A percentile compares a stretch with the other conserved stretches of the same genome.
phyloP scores from a whole-genome alignment of 2,113 vertebrate species.

The Trichechus manatus region DNA sequence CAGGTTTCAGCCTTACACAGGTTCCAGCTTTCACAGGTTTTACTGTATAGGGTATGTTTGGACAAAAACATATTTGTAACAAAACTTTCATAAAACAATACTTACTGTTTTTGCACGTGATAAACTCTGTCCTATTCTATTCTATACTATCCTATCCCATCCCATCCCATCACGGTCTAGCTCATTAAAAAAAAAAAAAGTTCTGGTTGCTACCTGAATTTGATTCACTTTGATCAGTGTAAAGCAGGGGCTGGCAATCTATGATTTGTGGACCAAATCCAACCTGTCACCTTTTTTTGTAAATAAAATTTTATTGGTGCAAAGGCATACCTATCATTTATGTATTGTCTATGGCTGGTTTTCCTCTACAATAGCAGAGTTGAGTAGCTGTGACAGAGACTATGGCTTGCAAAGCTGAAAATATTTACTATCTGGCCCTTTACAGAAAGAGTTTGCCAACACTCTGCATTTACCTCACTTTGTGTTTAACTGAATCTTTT shows the following conservation, averaged over 20 bases:
- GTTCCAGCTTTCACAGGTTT: background rate
- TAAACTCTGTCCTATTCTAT: background rate
- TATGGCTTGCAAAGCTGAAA: background rate
- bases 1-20: background rate
- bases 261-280: background rate
- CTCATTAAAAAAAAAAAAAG: background rate
- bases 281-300: background rate
- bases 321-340: background rate
- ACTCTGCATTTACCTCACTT: background rate
- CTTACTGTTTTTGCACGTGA: background rate
- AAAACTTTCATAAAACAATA: background rate
- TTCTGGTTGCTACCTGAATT: background rate
- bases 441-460: background rate
- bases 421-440: background rate
- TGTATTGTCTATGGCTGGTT: background rate
- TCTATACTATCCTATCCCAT: background rate
- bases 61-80: background rate
- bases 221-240: constrained; percentile 3
- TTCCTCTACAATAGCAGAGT: background rate
- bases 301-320: background rate
- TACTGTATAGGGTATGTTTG: background rate
- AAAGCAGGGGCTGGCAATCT: background rate
- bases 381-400: background rate
- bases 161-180: background rate
- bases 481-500: background rate